A percentile compares a stretch with the other conserved stretches of the same genome.
Conservation (phyloP, 2,888 invertebrate species). For the Spisula subtruncata region DNA sequence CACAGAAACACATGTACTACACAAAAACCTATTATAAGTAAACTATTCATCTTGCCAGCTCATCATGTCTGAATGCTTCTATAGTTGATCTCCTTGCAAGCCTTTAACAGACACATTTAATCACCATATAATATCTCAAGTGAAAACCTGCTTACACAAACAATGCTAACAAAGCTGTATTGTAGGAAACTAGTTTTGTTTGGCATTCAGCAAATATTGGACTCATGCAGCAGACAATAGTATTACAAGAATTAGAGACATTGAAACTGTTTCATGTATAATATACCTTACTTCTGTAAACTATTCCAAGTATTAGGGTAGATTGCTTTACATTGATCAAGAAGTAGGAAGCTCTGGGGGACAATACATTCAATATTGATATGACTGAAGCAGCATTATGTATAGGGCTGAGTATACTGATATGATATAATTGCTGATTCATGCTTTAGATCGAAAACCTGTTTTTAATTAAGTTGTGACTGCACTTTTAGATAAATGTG, state of each 20-base stretch:
- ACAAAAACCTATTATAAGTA: neutral
- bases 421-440: too few relatives aligned
- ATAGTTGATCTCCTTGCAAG: neutral
- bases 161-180: neutral
- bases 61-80: neutral
- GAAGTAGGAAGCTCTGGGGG: neutral
- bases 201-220: neutral
- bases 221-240: slow-evolving; percentile 9
- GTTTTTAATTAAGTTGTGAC: too few relatives aligned
- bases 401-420: too few relatives aligned
- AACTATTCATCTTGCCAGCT: neutral
- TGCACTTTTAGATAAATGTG: too few relatives aligned
- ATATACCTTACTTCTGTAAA: neutral
- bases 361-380: too few relatives aligned
- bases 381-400: too few relatives aligned
- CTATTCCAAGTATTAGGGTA: neutral
- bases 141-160: neutral
- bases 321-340: neutral
- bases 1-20: neutral
- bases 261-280: neutral
- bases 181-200: neutral
- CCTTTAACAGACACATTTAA: neutral
- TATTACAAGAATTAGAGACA: neutral
- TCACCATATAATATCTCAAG: slow-evolving; percentile 1
- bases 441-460: too few relatives aligned